Conservation (phyloP, 2,888 invertebrate genomes). For the Eueremaeus valkanovi region DNA sequence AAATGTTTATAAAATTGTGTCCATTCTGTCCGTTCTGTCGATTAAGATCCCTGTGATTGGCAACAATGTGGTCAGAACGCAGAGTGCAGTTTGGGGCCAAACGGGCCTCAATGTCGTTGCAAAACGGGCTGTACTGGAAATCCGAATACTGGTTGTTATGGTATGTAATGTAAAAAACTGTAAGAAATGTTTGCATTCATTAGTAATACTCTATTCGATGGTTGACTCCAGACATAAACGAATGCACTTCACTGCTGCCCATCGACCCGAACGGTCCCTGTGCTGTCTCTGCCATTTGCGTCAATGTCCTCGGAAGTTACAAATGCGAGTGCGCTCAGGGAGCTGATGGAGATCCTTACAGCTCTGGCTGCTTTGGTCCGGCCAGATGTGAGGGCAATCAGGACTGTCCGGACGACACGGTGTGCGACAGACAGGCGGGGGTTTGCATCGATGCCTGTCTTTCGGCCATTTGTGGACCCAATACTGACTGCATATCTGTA, state of each 20-base stretch:
- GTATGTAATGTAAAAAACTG: conserved; percentile 37
- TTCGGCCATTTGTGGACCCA: conserved; percentile 63
- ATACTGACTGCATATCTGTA: conserved; percentile 78
- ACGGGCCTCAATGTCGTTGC: conserved; percentile 51
- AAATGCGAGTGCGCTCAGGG: conserved; percentile 47
- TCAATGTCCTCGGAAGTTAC: conserved; percentile 69
- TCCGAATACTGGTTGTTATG: conserved; percentile 71
- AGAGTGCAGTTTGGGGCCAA: conserved; percentile 50
- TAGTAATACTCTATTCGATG: no score
- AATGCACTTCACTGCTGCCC: conserved; percentile 59
- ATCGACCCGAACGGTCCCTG: conserved; percentile 61
- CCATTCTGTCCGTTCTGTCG: no score
- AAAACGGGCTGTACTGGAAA: conserved; percentile 72
- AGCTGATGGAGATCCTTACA: conserved; percentile 49
- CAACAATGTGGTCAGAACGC: conserved; percentile 78
- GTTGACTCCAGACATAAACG: conserved; percentile 66
- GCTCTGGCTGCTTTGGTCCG: conserved; percentile 44
- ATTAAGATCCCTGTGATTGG: conserved; percentile 81
- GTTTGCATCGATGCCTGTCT: conserved; percentile 55
- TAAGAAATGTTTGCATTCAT: neutral
- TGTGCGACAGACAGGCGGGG: conserved; percentile 64
- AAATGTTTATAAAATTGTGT: no score
- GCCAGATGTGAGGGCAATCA: conserved; percentile 65
- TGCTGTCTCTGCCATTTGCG: conserved; percentile 79
- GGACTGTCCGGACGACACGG: conserved; percentile 74